Percentiles rank a stretch among this genome's conserved stretches.
These are phyloP conservation scores for Enoplosus armatus DNA, from an alignment of 2,797 vertebrate species.

Conservation along the genomic window DNA sequence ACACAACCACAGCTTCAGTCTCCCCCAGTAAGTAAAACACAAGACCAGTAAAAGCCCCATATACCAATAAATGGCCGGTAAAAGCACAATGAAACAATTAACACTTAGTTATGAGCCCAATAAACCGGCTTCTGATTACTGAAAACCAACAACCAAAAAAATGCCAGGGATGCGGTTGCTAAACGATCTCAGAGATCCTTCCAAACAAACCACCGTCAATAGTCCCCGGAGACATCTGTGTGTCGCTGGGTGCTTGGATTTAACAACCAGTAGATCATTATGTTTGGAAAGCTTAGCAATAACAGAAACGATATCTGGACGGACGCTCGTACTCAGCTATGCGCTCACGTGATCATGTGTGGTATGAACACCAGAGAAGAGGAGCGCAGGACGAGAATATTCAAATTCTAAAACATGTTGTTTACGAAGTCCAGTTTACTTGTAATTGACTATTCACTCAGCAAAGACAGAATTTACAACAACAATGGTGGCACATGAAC, in stretches of 20 bases:
- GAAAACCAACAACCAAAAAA: background rate
- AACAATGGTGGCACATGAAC: too few species aligned
- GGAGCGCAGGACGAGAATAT: background rate
- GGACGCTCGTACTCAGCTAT: background rate
- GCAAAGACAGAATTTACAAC: too few species aligned
- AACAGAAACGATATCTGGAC: background rate
- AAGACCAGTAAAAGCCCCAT: background rate
- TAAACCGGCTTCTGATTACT: constrained; percentile 7
- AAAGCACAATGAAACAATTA: background rate
- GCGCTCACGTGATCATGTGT: background rate
- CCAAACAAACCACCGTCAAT: constrained; percentile 8
- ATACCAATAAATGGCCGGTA: background rate
- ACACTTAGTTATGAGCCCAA: background rate
- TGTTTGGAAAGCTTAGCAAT: constrained; percentile 19
- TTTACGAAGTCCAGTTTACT: too few species aligned
- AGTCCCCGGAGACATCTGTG: background rate
- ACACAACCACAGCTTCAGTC: background rate
- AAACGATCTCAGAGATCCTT: background rate
- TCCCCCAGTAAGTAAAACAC: background rate
- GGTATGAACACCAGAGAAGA: background rate
- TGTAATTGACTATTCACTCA: too few species aligned
- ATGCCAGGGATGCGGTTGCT: background rate
- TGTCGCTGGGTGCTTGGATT: background rate
- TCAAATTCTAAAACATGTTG: too few species aligned
- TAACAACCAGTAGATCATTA: background rate